phyloP scores from a whole-genome alignment of 2,888 invertebrate genomes.

The Ormyrus labotus region DNA sequence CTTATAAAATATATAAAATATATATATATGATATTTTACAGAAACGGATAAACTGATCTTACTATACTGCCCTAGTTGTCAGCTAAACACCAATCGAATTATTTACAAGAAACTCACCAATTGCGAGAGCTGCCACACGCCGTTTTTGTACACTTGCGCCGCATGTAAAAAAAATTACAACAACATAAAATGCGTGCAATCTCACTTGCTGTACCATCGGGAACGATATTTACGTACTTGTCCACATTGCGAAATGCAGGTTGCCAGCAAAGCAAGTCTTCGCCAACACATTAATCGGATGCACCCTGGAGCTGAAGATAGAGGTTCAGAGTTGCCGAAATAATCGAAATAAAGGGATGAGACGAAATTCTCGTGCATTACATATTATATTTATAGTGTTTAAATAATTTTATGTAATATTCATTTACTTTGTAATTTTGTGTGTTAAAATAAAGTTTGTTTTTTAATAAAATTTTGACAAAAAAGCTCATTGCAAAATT shows the following conservation, averaged over 20 bases:
- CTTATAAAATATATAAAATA: too few species aligned
- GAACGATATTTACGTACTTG: neutral
- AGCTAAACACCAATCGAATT: neutral
- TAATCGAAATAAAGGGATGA: too few species aligned
- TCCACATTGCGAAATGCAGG: neutral
- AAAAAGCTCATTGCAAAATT: too few species aligned
- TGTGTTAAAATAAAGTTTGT: too few species aligned
- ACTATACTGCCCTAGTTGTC: neutral
- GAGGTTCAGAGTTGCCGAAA: too few species aligned
- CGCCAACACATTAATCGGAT: neutral
- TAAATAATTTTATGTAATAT: too few species aligned
- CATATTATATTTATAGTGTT: too few species aligned
- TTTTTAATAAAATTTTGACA: too few species aligned
- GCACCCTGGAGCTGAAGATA: too few species aligned
- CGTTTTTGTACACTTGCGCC: neutral
- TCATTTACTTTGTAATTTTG: too few species aligned
- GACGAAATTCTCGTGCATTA: too few species aligned
- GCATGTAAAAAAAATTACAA: slow-evolving; percentile 3
- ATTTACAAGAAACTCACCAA: neutral
- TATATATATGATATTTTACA: too few species aligned
- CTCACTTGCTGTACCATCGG: neutral
- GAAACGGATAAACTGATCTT: neutral
- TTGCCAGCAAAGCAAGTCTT: neutral
- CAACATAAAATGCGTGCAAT: neutral
- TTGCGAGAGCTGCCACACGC: neutral